Evolutionary conservation across 2,797 vertebrate genomes (phyloP), one percentile per base, ranked within the genome.

Genomic region (Octomys mimax): DNA sequence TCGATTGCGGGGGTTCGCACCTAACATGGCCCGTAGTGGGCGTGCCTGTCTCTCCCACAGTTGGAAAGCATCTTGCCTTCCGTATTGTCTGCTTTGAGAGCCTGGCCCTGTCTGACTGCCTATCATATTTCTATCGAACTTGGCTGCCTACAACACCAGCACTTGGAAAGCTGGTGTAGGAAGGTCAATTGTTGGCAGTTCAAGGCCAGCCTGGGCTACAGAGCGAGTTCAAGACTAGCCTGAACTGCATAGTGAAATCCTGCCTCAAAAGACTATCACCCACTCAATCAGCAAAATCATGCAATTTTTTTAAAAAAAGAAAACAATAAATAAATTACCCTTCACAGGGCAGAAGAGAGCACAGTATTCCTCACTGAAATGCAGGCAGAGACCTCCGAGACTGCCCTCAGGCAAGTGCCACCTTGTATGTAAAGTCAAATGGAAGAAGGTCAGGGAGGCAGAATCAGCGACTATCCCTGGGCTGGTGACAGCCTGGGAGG

Each of bases 391-490:
- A 77, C 70, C 11, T 57, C 86, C 3, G n/a, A 24, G 57, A 33
- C 46, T 52, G 7, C 36, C 75, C 59, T 80, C 2, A 46, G 42
- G 42, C 33, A 91, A 85, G 16, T 31, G 57, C 36, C n/a, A 0
- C 39, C 77, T 78, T 68, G 66, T 61, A 39, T 31, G 5, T 75
- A n/a, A 89, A 18, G 11, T 82, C n/a, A 21, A 16, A 12, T 2
- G 33, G 11, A 9, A 11, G 1, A n/a, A 49, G 22, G 6, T 26
- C 24, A 2, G 0, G 22, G 64, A 57, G n/a, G 42, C 14, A 52
- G 79, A 33, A 78, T 61, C 57, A 21, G 16, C 62, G 46, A 26
- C 59, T 49, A 3, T 54, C 42, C 36, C 14, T 13, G 12, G n/a
- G 5, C 24, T 39, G 22, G 64, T 21, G 39, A 59, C 62, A n/a